Percentiles rank a stretch among this genome's conserved stretches.
These are phyloP conservation scores for Andrena dorsata DNA, from an alignment of 2,888 invertebrate genomes.

Conservation along the genomic window DNA sequence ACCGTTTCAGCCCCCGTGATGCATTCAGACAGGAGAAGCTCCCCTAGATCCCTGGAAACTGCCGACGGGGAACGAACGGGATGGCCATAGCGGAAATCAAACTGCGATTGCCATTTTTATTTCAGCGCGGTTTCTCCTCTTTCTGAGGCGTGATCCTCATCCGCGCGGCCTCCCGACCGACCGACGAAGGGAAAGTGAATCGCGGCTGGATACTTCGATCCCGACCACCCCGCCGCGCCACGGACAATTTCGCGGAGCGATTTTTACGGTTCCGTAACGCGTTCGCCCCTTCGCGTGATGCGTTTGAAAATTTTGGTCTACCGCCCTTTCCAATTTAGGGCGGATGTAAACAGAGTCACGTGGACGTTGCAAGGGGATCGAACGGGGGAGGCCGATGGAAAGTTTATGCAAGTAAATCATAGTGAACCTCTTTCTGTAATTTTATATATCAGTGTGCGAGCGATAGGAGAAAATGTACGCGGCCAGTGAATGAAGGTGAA, in stretches of 20 bases:
- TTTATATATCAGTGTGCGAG: too few species aligned
- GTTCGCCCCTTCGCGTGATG: background rate
- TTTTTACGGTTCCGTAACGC: background rate
- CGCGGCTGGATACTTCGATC: slow-evolving; percentile 1
- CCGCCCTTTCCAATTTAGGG: too few species aligned
- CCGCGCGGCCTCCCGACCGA: slow-evolving; percentile 28
- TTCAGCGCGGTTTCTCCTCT: slow-evolving; percentile 70
- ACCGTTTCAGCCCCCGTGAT: slow-evolving; percentile 77
- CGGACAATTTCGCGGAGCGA: background rate
- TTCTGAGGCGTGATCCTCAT: slow-evolving; percentile 60
- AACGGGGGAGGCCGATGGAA: too few species aligned
- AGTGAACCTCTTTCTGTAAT: too few species aligned
- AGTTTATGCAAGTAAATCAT: too few species aligned
- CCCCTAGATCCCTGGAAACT: slow-evolving; percentile 46
- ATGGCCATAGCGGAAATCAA: slow-evolving; percentile 75
- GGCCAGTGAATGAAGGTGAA: background rate
- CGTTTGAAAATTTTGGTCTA: background rate
- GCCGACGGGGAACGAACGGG: slow-evolving; percentile 61
- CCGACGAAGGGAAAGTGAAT: slow-evolving; percentile 31
- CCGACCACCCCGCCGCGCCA: background rate
- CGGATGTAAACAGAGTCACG: too few species aligned
- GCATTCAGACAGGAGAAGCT: slow-evolving; percentile 74
- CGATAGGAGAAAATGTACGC: background rate
- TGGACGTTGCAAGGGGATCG: too few species aligned
- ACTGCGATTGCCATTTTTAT: slow-evolving; percentile 83